A percentile compares a stretch with the other conserved stretches of the same genome.
phyloP scores from a whole-genome alignment of 1,140 invertebrate genomes.

The Zaprionus davidi region DNA sequence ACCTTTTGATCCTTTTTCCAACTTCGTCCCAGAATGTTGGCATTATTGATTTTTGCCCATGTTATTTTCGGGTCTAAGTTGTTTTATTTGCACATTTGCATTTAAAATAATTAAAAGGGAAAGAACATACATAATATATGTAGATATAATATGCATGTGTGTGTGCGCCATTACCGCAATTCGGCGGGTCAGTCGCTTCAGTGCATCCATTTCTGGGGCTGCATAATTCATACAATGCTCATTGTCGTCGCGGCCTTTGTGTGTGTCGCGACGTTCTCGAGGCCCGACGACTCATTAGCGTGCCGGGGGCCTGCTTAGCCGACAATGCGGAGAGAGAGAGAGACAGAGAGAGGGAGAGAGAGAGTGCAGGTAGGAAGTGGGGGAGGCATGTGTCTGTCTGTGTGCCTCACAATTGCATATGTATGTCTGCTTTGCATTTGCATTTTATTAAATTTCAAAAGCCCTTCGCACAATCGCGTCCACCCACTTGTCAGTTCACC shows the following conservation, averaged over 20 bases:
- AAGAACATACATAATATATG: constrained; percentile 17
- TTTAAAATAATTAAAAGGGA: constrained; percentile 54
- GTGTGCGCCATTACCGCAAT: constrained; percentile 66
- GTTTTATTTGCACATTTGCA: constrained; percentile 52
- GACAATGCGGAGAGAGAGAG: constrained; percentile 1
- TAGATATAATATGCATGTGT: neutral
- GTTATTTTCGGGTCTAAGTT: constrained; percentile 28
- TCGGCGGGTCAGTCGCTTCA: constrained; percentile 52
- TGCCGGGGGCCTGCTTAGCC: constrained; percentile 16
- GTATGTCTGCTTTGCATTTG: constrained; percentile 74
- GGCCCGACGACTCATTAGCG: constrained; percentile 77
- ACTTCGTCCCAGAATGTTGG: neutral
- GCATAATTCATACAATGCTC: constrained; percentile 66
- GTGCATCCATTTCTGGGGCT: constrained; percentile 59
- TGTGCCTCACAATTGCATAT: constrained; percentile 53
- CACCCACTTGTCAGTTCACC: constrained; percentile 52
- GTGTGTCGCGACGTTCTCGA: constrained; percentile 27
- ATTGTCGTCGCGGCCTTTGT: constrained; percentile 53
- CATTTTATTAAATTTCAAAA: constrained; percentile 83
- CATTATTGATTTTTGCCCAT: constrained; percentile 1
- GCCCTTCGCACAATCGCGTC: constrained; percentile 57
- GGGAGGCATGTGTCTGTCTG: neutral
- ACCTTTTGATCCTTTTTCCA: constrained; percentile 26
- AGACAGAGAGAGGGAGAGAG: neutral
- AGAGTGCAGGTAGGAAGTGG: neutral